Base-by-base conservation (phyloP, 2,113 vertebrate genomes). In the Struthidea cinerea region DNA sequence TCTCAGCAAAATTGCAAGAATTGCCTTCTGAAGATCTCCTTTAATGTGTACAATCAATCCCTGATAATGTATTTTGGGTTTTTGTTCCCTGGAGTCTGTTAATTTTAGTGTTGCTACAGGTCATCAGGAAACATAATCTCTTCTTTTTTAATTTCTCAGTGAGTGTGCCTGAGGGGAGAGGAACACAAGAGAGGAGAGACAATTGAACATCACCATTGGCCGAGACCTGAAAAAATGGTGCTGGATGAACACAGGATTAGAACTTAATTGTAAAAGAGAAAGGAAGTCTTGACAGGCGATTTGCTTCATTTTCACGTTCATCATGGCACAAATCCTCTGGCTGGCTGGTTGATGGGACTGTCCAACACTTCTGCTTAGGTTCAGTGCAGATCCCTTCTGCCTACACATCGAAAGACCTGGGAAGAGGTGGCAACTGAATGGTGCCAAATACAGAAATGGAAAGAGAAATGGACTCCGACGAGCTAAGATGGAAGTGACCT, bases 401-500 rank as follows among this genome's bases (percentile, higher is more conserved):
- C 19, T 44, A 55, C 89, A 12, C 80, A 81, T 74, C 3, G 3
- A 70, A 82, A 94, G 52, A 93, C 65, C 93, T 95, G 82, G 91
- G 91, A 94, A 89, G 91, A 94, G 84, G 95, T 91, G 77, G 94
- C 95, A 93, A 37, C 78, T 90, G 84, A 82, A 96, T 96, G 97
- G 94, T 97, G 93, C 95, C 93, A 42, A 90, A 92, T 89, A 93
- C 28, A 2, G 81, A 85, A 90, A 93, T 94, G 90, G 55, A 85
- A 93, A 94, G 96, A 96, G 96, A 88, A 84, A 98, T 99, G 98
- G 98, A 98, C 97, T 98, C 91, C 94, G 97, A 97, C 4, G 32
- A 94, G 94, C 94, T 94, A 98, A 97, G 95, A 98, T 98, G 98
- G 98, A 98, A 98, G 98, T 98, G 95, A 98, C 97, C 97, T 98